These are phyloP conservation scores for Botia kubotai DNA, from an alignment of 2,797 vertebrate species.

Conservation along the genomic window DNA sequence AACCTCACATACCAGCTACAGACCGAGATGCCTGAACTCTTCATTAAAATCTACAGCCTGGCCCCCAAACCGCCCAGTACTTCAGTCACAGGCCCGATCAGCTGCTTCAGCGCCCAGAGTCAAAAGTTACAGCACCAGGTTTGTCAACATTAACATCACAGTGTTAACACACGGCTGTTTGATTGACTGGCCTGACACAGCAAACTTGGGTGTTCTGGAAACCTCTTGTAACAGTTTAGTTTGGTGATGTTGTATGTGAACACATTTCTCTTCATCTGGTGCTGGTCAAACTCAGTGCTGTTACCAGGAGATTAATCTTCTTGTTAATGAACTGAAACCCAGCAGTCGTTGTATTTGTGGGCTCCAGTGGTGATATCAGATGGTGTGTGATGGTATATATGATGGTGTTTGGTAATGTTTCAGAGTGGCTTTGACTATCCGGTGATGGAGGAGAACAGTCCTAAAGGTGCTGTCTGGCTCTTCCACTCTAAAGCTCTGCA, in stretches of 20 bases:
- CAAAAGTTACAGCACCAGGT: constrained; percentile 72
- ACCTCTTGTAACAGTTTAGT: too few relatives aligned
- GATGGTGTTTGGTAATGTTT: neutral
- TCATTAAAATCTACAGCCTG: constrained; percentile 82
- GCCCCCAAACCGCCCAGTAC: constrained; percentile 50
- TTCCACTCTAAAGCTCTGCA: constrained; percentile 90
- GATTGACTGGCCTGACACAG: neutral
- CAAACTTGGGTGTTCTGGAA: too few relatives aligned
- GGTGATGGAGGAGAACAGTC: constrained; percentile 85
- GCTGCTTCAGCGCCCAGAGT: constrained; percentile 89
- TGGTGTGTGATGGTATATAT: neutral
- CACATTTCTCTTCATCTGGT: too few relatives aligned
- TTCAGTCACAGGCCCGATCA: constrained; percentile 74
- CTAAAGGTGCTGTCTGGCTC: constrained; percentile 84
- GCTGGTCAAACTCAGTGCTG: too few relatives aligned
- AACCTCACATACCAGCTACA: constrained; percentile 97
- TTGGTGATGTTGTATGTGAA: too few relatives aligned
- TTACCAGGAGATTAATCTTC: too few relatives aligned
- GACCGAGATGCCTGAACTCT: constrained; percentile 84
- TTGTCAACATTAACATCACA: neutral
- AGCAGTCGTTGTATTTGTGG: too few relatives aligned
- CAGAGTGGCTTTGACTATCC: constrained; percentile 84
- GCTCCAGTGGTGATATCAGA: too few relatives aligned
- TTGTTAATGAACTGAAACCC: too few relatives aligned
- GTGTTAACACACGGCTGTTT: too few relatives aligned